phyloP scores from a whole-genome alignment of 2,113 vertebrate genomes.

The Anser brachyrhynchus region DNA sequence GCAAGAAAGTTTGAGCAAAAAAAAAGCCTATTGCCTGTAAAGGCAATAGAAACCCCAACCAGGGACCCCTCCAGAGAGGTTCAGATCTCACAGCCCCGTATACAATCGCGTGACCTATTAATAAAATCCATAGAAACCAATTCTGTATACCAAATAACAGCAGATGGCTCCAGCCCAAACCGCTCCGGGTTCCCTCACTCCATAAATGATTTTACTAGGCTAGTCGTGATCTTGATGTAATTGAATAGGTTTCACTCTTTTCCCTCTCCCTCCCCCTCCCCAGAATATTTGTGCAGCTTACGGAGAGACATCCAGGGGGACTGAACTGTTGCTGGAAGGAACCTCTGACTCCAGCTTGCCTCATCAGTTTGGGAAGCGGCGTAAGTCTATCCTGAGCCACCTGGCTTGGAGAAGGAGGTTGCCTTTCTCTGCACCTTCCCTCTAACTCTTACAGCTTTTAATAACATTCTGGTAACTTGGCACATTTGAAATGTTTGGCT shows the following conservation, averaged over 20 bases:
- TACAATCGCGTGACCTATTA: conserved; percentile 58
- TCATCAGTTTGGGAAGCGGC: conserved; percentile 18
- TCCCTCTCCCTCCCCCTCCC: conserved; percentile 18
- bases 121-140: conserved; percentile 70
- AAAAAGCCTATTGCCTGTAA: background rate
- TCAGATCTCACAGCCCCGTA: conserved; percentile 19
- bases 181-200: conserved; percentile 51
- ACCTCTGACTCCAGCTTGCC: conserved; percentile 58
- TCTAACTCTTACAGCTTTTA: conserved; percentile 39
- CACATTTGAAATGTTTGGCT: conserved; percentile 26
- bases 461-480: conserved; percentile 52
- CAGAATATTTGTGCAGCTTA: conserved; percentile 59
- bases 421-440: conserved; percentile 52
- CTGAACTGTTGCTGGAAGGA: conserved; percentile 52
- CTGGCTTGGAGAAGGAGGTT: conserved; percentile 58
- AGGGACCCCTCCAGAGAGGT: conserved; percentile 54
- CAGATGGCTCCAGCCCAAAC: conserved; percentile 65
- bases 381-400: conserved; percentile 57
- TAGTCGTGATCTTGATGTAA: conserved; percentile 41
- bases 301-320: conserved; percentile 28
- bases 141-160: conserved; percentile 71
- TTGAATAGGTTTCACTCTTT: conserved; percentile 45
- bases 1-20: background rate
- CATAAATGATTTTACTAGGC: conserved; percentile 65
- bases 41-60: conserved; percentile 46